Evolutionary conservation across 2,797 vertebrate genomes (phyloP).

Genomic region (Gobio occitaniae): DNA sequence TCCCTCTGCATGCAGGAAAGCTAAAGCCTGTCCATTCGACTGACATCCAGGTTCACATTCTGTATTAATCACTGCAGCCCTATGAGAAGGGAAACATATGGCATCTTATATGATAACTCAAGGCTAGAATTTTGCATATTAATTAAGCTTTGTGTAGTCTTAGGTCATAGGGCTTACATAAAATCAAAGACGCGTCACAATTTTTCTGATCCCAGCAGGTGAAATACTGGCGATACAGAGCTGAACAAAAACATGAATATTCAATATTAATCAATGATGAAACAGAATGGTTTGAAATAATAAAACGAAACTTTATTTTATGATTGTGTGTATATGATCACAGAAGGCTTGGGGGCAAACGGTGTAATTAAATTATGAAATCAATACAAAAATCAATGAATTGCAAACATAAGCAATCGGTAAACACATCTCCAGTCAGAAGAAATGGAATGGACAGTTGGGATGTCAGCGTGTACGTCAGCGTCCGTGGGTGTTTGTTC

Average conservation of each 20-base stretch:
- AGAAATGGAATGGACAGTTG: constrained; percentile 82
- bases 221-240: not conserved
- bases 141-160: not conserved
- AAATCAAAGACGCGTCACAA: not conserved
- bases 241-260: not conserved
- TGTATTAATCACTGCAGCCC: constrained; percentile 3
- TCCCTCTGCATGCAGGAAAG: not conserved
- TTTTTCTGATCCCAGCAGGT: not conserved
- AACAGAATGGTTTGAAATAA: not conserved
- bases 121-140: not conserved
- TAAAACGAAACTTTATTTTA: constrained; percentile 58
- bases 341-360: constrained; percentile 48
- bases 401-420: constrained; percentile 49
- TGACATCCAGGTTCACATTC: not conserved
- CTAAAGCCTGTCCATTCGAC: not conserved
- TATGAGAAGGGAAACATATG: not conserved
- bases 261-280: constrained; percentile 11
- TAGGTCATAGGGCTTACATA: not conserved
- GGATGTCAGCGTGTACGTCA: constrained; percentile 48
- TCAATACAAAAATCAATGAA: constrained; percentile 60
- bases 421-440: constrained; percentile 60
- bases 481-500: constrained; percentile 24
- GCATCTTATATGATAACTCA: not conserved
- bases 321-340: constrained; percentile 58
- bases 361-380: constrained; percentile 65